Base-by-base conservation (phyloP, 1,140 invertebrate species). In the Galleria mellonella region DNA sequence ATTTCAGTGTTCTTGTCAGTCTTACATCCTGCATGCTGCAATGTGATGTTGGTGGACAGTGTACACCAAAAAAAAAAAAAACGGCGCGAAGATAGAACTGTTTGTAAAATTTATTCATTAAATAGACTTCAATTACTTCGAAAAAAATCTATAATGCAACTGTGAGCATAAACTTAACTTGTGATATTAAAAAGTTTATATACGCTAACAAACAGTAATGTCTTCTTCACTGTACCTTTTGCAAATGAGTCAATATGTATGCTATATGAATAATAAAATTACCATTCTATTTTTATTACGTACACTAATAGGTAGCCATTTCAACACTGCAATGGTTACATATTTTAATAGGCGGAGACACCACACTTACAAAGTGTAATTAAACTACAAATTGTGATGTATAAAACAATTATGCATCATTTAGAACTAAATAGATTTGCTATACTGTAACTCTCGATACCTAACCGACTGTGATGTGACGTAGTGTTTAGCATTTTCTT, bases 321-420 rank as follows among this genome's bases (percentile, higher is more conserved):
- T 59, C 51, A 78, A 74, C 63, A 62, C 54, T 72, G 73, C 62
- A 77, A 77, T 77, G 73, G 68, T 79, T 82, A 82, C 66, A 82
- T 72, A 77, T 54, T 81, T 77, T 79, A 79, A 84, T 84, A 84
- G 81, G 81, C 81, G 81, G 81, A 84, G 67, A 77, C 54, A 70
- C 69, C 69, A 82, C 81, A 84, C 81, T 84, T 81, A 76, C 67
- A 74, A 77, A 79, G 81, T 84, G 77, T 79, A 83, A 79, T 84
- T 78, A 84, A 79, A 82, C 81, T 84, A 84, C 75, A 66, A 65
- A 71, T 74, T 64, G 69, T 68, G 75, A 79, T 74, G 76, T 79
- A 83, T 73, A 79, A 77, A 73, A 61, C 52, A 66, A 78, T 79
- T 82, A 79, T 79, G 72, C 77, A 82, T 79, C 67, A 56, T 67